Percentiles rank a stretch among this genome's conserved stretches.
Conservation (phyloP, 2,113 vertebrate genomes). For the Prionailurus viverrinus region DNA sequence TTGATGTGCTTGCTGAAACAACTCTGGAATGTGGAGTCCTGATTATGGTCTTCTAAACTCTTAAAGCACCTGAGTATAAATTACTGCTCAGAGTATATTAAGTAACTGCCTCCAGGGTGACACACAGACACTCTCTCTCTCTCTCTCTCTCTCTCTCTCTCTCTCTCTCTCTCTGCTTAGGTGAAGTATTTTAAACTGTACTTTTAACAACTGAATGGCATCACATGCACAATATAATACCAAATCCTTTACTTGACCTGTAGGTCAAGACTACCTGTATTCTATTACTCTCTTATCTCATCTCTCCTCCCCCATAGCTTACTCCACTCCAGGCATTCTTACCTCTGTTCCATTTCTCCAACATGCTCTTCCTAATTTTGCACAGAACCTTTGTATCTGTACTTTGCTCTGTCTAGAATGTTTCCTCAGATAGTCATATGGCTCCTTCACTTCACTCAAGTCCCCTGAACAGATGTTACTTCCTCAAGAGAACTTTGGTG, state of each 20-base stretch:
- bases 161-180: not conserved
- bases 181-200: not conserved
- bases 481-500: not conserved
- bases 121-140: not conserved
- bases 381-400: not conserved
- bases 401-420: not conserved
- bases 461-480: not conserved
- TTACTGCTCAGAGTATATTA: not conserved
- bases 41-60: not conserved
- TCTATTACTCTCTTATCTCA: not conserved
- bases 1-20: not conserved
- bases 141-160: too few species aligned
- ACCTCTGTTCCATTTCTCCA: not conserved
- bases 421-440: not conserved
- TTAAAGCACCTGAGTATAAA: not conserved
- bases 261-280: not conserved
- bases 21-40: not conserved
- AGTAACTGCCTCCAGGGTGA: not conserved
- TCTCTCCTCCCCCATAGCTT: not conserved
- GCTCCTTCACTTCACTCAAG: not conserved
- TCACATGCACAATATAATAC: not conserved
- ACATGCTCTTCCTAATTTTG: not conserved
- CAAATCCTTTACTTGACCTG: not conserved
- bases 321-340: not conserved
- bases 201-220: not conserved